A percentile compares a stretch with the other conserved stretches of the same genome.
phyloP scores from a whole-genome alignment of 2,888 invertebrate genomes.

The Lagria hirta region DNA sequence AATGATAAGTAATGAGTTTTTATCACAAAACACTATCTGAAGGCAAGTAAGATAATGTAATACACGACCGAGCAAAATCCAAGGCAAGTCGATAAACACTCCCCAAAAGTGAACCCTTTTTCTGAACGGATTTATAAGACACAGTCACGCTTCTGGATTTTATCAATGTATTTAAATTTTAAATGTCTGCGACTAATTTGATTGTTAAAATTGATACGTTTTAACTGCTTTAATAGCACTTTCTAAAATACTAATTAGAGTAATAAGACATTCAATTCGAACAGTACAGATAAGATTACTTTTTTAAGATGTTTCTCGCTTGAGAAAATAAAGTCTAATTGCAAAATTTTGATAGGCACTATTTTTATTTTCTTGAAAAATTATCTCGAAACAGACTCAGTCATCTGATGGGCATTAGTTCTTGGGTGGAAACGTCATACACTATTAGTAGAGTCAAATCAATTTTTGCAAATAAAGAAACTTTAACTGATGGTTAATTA shows the following conservation, averaged over 20 bases:
- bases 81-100: constrained; percentile 12
- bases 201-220: constrained; percentile 28
- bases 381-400: no score
- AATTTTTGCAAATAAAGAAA: no score
- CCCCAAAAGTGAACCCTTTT: constrained; percentile 12
- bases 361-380: no score
- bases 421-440: no score
- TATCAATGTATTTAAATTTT: constrained; percentile 28
- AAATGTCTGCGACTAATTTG: constrained; percentile 27
- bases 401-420: no score
- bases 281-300: no score
- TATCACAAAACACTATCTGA: constrained; percentile 23
- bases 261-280: no score
- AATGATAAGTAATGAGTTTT: constrained; percentile 27
- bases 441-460: no score
- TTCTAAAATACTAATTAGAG: constrained; percentile 25
- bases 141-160: constrained; percentile 28
- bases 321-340: no score
- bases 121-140: constrained; percentile 23
- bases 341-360: no score
- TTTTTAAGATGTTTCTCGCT: no score
- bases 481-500: no score
- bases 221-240: constrained; percentile 23
- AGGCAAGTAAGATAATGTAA: constrained; percentile 22
- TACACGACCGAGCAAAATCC: constrained; percentile 19